These are phyloP conservation scores for Cepaea hortensis DNA, from an alignment of 2,888 invertebrate genomes.

Conservation along the genomic window DNA sequence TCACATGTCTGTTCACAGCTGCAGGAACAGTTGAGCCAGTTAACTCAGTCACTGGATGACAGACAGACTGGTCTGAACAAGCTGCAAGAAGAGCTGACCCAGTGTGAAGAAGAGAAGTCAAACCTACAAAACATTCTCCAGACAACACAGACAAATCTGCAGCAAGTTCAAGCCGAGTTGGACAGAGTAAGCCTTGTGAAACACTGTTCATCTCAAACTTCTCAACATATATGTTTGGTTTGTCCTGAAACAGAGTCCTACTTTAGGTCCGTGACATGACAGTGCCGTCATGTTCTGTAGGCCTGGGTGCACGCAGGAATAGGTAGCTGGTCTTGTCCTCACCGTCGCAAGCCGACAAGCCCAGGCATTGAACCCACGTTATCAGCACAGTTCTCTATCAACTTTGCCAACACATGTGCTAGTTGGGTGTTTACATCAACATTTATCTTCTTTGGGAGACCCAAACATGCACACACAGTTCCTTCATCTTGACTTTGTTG, in stretches of 20 bases:
- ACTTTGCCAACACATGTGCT: background rate
- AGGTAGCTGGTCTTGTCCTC: too few species aligned
- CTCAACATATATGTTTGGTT: too few species aligned
- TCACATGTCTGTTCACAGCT: conserved; percentile 33
- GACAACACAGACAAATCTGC: conserved; percentile 42
- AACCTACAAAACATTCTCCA: conserved; percentile 48
- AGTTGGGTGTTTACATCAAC: background rate
- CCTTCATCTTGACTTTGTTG: too few species aligned
- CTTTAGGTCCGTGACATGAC: too few species aligned
- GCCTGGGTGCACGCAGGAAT: too few species aligned
- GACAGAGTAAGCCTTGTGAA: conserved; percentile 37
- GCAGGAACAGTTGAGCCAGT: conserved; percentile 54
- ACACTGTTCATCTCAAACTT: background rate
- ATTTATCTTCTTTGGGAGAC: background rate
- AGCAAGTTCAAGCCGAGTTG: conserved; percentile 46
- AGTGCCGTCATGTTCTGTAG: too few species aligned
- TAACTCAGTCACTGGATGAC: conserved; percentile 54
- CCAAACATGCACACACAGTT: too few species aligned
- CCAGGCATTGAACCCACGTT: too few species aligned
- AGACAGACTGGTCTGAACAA: conserved; percentile 53
- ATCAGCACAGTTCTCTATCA: background rate
- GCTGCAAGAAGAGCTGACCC: conserved; percentile 52
- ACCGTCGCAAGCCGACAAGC: too few species aligned
- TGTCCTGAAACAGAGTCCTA: too few species aligned
- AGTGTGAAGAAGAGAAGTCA: conserved; percentile 47